These are phyloP conservation scores for Drosophila sturtevanti DNA, from an alignment of 1,140 invertebrate species.

Conservation along the genomic window DNA sequence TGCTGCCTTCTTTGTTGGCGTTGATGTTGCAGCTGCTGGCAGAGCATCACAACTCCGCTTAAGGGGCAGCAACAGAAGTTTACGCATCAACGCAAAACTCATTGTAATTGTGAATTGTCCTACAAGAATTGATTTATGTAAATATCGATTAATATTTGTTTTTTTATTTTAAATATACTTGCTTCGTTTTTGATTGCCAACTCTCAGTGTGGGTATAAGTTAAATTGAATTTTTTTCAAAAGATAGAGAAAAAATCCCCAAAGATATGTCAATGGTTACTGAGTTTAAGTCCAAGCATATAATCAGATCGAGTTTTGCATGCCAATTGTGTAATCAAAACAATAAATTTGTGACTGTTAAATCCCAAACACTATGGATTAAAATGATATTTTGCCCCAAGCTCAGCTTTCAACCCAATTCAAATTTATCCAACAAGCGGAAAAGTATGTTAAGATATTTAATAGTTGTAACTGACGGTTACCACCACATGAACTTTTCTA, in stretches of 20 bases:
- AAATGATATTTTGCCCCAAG: neutral
- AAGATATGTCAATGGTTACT: neutral
- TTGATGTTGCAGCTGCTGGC: neutral
- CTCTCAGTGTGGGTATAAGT: neutral
- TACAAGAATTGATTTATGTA: neutral
- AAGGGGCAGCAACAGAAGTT: slow-evolving; percentile 20
- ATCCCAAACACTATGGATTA: neutral
- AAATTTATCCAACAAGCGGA: neutral
- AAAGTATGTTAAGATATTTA: neutral
- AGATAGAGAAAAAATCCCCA: neutral
- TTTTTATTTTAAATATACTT: neutral
- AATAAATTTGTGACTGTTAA: neutral
- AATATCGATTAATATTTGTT: neutral
- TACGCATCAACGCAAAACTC: slow-evolving; percentile 31
- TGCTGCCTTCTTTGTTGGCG: neutral
- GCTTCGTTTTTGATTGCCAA: neutral
- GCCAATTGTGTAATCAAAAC: neutral
- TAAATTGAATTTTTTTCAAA: neutral
- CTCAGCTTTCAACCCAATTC: neutral
- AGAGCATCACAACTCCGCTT: neutral
- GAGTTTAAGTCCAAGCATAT: too few species aligned
- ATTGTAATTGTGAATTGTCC: slow-evolving; percentile 20
- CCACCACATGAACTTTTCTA: too few species aligned
- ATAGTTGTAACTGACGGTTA: too few species aligned
- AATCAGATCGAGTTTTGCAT: neutral